Conservation (phyloP, 2,888 invertebrate genomes). For the Heliconius erato region DNA sequence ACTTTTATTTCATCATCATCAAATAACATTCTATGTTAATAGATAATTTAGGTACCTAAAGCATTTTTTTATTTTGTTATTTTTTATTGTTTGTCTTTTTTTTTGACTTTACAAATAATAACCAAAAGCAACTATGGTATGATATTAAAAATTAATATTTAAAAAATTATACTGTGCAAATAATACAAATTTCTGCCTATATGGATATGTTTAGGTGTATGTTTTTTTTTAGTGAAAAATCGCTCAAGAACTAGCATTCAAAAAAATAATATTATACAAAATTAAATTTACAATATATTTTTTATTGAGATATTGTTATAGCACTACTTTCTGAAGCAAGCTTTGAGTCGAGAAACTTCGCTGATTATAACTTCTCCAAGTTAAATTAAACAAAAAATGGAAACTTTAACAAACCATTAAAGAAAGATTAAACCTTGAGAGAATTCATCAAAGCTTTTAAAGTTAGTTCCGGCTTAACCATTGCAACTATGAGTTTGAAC, state of each 20-base stretch:
- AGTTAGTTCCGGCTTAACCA: conserved; percentile 66
- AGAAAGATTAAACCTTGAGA: conserved; percentile 59
- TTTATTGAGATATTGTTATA: conserved; percentile 29
- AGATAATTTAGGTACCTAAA: too few species aligned
- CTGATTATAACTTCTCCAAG: conserved; percentile 53
- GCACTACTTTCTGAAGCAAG: conserved; percentile 29
- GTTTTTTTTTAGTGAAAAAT: too few species aligned
- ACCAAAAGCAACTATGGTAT: too few species aligned
- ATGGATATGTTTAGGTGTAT: too few species aligned
- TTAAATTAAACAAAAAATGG: conserved; percentile 51
- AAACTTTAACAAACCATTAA: conserved; percentile 57
- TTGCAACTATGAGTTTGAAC: conserved; percentile 63
- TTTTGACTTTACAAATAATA: too few species aligned
- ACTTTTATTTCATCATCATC: too few species aligned
- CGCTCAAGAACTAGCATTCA: background rate
- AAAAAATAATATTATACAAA: background rate
- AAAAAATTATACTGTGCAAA: too few species aligned
- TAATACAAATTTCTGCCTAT: background rate
- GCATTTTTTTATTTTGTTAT: too few species aligned
- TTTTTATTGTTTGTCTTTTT: too few species aligned
- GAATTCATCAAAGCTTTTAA: conserved; percentile 66
- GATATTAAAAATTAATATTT: too few species aligned
- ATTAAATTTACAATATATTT: conserved; percentile 10
- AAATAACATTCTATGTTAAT: too few species aligned
- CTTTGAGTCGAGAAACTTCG: conserved; percentile 43